phyloP scores from a whole-genome alignment of 2,888 invertebrate genomes.

The Agonopterix arenella region DNA sequence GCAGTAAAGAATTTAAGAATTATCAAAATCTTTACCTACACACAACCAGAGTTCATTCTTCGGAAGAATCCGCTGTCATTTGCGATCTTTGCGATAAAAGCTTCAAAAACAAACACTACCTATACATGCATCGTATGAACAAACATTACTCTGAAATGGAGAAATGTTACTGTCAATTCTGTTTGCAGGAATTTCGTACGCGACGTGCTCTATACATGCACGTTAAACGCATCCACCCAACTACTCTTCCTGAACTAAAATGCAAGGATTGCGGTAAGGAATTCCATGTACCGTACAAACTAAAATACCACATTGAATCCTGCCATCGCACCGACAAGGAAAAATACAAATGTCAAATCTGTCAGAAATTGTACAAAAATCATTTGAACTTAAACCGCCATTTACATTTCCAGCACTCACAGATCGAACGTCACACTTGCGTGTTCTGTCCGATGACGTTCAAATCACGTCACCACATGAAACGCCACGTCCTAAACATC shows the following conservation, averaged over 20 bases:
- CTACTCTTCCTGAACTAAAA: constrained; percentile 57
- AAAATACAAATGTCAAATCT: constrained; percentile 56
- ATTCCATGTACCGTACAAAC: constrained; percentile 59
- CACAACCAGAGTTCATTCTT: constrained; percentile 60
- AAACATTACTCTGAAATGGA: constrained; percentile 66
- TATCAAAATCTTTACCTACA: constrained; percentile 64
- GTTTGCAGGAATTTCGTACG: constrained; percentile 61
- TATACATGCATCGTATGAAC: constrained; percentile 71
- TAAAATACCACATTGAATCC: constrained; percentile 53
- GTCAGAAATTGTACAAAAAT: constrained; percentile 58
- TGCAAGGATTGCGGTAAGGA: constrained; percentile 59
- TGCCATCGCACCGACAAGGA: constrained; percentile 49
- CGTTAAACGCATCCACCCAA: constrained; percentile 54
- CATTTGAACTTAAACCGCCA: constrained; percentile 56
- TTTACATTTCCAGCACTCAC: constrained; percentile 55
- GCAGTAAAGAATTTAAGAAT: constrained; percentile 65
- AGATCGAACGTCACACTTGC: constrained; percentile 54
- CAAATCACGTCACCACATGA: constrained; percentile 66
- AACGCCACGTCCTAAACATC: constrained; percentile 61
- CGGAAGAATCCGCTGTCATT: constrained; percentile 57
- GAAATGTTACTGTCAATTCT: constrained; percentile 63
- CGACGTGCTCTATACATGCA: constrained; percentile 61
- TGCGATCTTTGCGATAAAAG: constrained; percentile 64
- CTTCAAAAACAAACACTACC: constrained; percentile 65
- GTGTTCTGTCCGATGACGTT: constrained; percentile 68